Evolutionary conservation across 2,888 invertebrate genomes (phyloP).

Genomic region (Tipula helvola): DNA sequence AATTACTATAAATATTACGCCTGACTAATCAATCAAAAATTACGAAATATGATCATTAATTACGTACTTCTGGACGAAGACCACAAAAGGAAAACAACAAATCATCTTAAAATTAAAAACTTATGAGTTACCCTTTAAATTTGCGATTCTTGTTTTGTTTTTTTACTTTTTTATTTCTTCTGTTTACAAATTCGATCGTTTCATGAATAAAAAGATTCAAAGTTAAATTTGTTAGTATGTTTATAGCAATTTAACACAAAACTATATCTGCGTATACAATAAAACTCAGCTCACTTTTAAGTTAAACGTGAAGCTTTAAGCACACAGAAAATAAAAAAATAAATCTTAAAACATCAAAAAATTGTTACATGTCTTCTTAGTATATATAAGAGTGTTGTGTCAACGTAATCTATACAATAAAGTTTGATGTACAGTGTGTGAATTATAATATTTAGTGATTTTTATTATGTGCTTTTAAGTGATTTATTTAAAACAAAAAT

Average conservation of each 20-base stretch:
- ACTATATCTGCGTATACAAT: background rate
- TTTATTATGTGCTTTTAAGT: background rate
- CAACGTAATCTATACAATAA: background rate
- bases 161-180: background rate
- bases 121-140: background rate
- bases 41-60: background rate
- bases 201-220: background rate
- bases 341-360: background rate
- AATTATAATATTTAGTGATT: background rate
- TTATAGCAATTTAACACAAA: background rate
- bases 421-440: background rate
- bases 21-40: background rate
- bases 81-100: no score
- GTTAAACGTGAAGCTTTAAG: background rate
- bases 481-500: background rate
- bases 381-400: background rate
- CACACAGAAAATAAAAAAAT: background rate
- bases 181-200: background rate
- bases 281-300: background rate
- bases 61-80: background rate
- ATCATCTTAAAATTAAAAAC: background rate
- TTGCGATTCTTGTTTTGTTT: background rate
- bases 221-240: background rate
- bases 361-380: background rate
- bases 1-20: background rate